A percentile compares a stretch with the other conserved stretches of the same genome.
phyloP scores from a whole-genome alignment of 2,888 invertebrate species.

The Encarsia formosa region DNA sequence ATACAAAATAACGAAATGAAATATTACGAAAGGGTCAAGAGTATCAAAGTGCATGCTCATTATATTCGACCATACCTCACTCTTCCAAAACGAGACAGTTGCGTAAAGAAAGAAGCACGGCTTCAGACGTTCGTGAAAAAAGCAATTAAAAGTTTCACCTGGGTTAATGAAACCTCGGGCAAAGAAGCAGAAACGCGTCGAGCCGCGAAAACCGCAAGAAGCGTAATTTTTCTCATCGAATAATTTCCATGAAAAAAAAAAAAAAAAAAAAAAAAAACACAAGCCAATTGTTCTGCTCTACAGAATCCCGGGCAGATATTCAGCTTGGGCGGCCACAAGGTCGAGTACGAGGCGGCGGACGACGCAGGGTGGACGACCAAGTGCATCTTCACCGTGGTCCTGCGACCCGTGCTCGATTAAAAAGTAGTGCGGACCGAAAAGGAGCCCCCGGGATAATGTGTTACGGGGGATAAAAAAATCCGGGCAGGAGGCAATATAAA shows the following conservation, averaged over 20 bases:
- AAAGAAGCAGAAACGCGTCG: background rate
- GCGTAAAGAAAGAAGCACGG: too few species aligned
- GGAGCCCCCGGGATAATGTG: slow-evolving; percentile 2
- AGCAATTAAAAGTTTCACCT: slow-evolving; percentile 5
- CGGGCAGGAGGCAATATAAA: slow-evolving; percentile 43
- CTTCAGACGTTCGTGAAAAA: too few species aligned
- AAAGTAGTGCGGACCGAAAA: background rate
- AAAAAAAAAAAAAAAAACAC: background rate
- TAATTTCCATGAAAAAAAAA: background rate
- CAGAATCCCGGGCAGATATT: slow-evolving; percentile 52
- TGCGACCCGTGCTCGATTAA: slow-evolving; percentile 30
- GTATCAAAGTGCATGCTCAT: too few species aligned
- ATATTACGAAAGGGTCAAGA: too few species aligned
- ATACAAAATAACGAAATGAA: too few species aligned
- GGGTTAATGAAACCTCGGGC: background rate
- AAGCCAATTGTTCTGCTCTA: slow-evolving; percentile 14
- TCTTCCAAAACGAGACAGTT: too few species aligned
- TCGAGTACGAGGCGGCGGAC: slow-evolving; percentile 54
- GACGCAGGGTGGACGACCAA: slow-evolving; percentile 52
- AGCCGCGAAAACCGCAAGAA: background rate
- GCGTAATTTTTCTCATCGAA: too few species aligned
- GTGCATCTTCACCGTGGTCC: slow-evolving; percentile 51
- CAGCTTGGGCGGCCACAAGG: slow-evolving; percentile 51
- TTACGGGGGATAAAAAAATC: slow-evolving; percentile 33
- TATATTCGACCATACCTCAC: too few species aligned